Percentiles rank a stretch among this genome's conserved stretches.
Evolutionary conservation across 2,888 invertebrate genomes (phyloP).

Genomic region (Drosophila mayaguana): DNA sequence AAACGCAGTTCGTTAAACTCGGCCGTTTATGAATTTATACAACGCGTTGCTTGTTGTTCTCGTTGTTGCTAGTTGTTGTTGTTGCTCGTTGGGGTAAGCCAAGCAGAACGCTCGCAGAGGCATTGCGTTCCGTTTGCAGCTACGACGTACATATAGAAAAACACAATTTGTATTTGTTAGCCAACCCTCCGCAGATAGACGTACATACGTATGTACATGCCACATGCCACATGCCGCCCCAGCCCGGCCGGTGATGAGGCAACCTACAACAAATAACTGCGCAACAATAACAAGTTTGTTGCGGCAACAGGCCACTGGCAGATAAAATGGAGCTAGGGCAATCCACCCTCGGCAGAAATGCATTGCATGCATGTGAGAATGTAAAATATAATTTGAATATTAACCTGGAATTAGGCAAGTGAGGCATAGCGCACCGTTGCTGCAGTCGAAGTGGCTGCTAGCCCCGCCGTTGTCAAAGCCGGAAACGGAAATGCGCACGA

Average conservation of each 20-base stretch:
- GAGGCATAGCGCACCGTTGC: slow-evolving; percentile 60
- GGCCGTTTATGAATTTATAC: slow-evolving; percentile 68
- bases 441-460: slow-evolving; percentile 11
- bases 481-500: slow-evolving; percentile 69
- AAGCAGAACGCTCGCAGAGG: slow-evolving; percentile 66
- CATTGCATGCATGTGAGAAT: slow-evolving; percentile 41
- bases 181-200: slow-evolving; percentile 3
- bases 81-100: slow-evolving; percentile 52
- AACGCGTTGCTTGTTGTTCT: slow-evolving; percentile 48
- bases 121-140: slow-evolving; percentile 53
- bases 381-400: slow-evolving; percentile 73
- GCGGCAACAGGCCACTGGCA: slow-evolving; percentile 41
- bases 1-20: slow-evolving; percentile 73
- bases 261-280: slow-evolving; percentile 13
- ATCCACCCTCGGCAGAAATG: slow-evolving; percentile 33
- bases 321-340: slow-evolving; percentile 26
- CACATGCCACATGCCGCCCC: neutral
- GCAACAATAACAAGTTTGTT: slow-evolving; percentile 33
- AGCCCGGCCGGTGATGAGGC: slow-evolving; percentile 12
- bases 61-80: slow-evolving; percentile 6
- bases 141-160: slow-evolving; percentile 53
- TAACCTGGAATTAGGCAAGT: slow-evolving; percentile 73
- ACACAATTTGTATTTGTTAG: slow-evolving; percentile 50
- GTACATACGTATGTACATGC: neutral
- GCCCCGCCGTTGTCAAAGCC: slow-evolving; percentile 44